These are phyloP conservation scores for Diadegma fenestrale DNA, from an alignment of 2,888 invertebrate genomes.

Conservation along the genomic window DNA sequence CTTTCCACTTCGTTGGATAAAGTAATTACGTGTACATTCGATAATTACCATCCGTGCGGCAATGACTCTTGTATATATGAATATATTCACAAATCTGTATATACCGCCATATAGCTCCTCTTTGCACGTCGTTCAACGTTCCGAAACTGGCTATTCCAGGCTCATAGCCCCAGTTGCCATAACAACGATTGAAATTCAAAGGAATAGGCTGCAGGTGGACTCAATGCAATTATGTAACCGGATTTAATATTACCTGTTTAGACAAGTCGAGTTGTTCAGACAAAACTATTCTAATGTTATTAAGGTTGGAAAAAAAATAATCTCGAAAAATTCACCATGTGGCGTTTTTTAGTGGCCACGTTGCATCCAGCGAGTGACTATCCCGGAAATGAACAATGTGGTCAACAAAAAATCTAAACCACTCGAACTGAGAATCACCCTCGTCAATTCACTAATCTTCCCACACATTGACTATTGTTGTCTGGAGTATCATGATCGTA, in stretches of 20 bases:
- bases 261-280: background rate
- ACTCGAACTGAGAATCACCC: background rate
- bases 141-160: slow-evolving; percentile 8
- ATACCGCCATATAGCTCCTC: slow-evolving; percentile 21
- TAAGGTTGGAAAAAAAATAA: background rate
- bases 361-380: background rate
- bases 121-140: slow-evolving; percentile 34
- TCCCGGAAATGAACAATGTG: background rate
- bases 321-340: too few species aligned
- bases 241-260: background rate
- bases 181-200: slow-evolving; percentile 1
- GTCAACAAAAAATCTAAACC: background rate
- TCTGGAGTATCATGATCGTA: slow-evolving; percentile 31
- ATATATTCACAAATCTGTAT: slow-evolving; percentile 20
- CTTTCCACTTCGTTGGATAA: slow-evolving; percentile 60
- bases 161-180: slow-evolving; percentile 26
- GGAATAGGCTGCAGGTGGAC: background rate
- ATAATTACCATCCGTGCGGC: slow-evolving; percentile 56
- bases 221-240: background rate
- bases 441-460: slow-evolving; percentile 17
- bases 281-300: background rate
- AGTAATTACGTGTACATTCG: slow-evolving; percentile 58
- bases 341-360: background rate
- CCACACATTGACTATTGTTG: slow-evolving; percentile 51
- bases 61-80: slow-evolving; percentile 41